Percentiles rank a stretch among this genome's conserved stretches.
Conservation (phyloP, 2,113 vertebrate genomes). For the Erinaceus europaeus region DNA sequence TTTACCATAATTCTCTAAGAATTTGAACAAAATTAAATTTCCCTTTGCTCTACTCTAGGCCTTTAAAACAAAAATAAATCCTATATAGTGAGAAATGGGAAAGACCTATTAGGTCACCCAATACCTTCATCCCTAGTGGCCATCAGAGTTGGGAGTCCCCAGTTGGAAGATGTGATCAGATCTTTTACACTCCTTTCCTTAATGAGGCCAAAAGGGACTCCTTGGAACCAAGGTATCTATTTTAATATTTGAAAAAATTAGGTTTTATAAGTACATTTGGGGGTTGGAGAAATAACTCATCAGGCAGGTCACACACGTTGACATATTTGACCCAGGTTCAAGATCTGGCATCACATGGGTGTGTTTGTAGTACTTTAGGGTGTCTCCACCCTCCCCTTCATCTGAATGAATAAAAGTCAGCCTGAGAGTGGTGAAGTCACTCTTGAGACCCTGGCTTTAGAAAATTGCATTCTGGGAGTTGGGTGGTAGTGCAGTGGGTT, state of each 20-base stretch:
- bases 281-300: too few relatives aligned
- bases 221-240: constrained; percentile 18
- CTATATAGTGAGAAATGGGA: constrained; percentile 38
- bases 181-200: constrained; percentile 42
- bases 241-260: constrained; percentile 47
- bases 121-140: neutral
- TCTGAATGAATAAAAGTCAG: too few relatives aligned
- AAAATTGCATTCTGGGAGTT: too few relatives aligned
- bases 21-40: constrained; percentile 10
- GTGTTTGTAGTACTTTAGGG: too few relatives aligned
- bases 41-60: neutral
- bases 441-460: too few relatives aligned
- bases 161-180: constrained; percentile 41
- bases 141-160: neutral
- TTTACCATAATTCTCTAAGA: neutral
- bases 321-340: too few relatives aligned
- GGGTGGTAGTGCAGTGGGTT: too few relatives aligned
- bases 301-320: too few relatives aligned
- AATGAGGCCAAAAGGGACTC: constrained; percentile 60
- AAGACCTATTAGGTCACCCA: constrained; percentile 38
- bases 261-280: constrained; percentile 25
- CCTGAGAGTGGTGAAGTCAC: too few relatives aligned
- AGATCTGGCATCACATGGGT: too few relatives aligned
- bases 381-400: too few relatives aligned
- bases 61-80: constrained; percentile 13